Evolutionary conservation across 2,113 vertebrate genomes (phyloP), one percentile per base, ranked within the genome.

Genomic region (Equus przewalskii): DNA sequence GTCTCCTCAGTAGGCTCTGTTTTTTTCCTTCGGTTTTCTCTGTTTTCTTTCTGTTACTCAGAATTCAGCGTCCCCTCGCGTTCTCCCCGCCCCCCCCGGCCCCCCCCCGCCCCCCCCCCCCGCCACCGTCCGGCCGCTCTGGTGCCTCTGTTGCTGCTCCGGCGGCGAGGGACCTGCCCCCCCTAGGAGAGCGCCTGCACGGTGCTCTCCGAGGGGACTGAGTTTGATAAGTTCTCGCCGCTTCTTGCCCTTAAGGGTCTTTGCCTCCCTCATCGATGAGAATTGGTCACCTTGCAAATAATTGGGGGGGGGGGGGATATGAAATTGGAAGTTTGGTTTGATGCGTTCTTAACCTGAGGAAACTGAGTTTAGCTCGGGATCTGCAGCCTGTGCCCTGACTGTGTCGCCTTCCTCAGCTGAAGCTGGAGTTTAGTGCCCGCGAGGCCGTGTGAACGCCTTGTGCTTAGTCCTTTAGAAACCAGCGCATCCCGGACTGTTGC

Each of bases 161-260:
- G 6, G 7, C 1, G 1, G 36, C 4, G 30, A 46, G 11, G 2
- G 3, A 22, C 0, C 3, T 36, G 41, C 19, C 2, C 22, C 26
- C 18, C 44, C 6, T 5, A 11, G 51, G 56, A 49, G 65, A 78
- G 64, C 7, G 10, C 4, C 60, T 54, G 19, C 14, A 33, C 51
- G 22, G 41, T 15, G 7, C 58, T 28, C 21, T 21, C 33, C 0
- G 5, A 69, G 24, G 6, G 44, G 33, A 30, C 8, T 41, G 21
- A 7, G 15, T 76, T 84, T 64, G 22, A 22, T 24, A 24, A 15
- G 5, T 11, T n/a, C 24, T 69, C 33, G 76, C 75, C 10, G 46
- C 22, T 0, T 44, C 51, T 94, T 30, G 75, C 49, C 60, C 65
- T 24, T 51, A 19, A 15, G 0, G 33, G 67, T 9, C 75, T 83